These are phyloP conservation scores for Lepidocyrtinus sp. DNA, from an alignment of 2,888 invertebrate genomes.

Conservation along the genomic window DNA sequence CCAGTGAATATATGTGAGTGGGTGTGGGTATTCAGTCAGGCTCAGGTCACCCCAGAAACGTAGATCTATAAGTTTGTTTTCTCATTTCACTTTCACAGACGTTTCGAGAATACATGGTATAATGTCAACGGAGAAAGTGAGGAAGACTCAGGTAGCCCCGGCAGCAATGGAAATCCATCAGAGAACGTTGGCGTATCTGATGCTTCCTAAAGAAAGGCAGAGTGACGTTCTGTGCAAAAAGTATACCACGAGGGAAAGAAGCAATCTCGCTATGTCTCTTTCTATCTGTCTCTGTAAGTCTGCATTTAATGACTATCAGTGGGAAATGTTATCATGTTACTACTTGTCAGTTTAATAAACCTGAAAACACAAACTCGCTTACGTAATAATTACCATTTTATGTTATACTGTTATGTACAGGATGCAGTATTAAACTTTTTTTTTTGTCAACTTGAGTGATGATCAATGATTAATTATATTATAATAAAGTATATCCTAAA, in stretches of 20 bases:
- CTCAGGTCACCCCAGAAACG: not conserved
- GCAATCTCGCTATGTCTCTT: conserved; percentile 27
- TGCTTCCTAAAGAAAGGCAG: conserved; percentile 25
- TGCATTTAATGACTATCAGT: not conserved
- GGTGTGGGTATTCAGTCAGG: not conserved
- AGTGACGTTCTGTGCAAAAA: not conserved
- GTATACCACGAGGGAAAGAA: not conserved
- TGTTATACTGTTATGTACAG: no score
- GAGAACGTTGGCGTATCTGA: conserved; percentile 36
- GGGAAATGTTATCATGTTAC: not conserved
- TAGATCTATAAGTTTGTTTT: not conserved
- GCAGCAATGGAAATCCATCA: conserved; percentile 24
- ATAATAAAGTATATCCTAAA: no score
- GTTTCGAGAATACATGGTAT: conserved; percentile 37
- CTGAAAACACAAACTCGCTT: not conserved
- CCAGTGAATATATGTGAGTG: no score
- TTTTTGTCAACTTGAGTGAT: no score
- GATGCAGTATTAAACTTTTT: no score
- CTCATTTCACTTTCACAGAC: conserved; percentile 27
- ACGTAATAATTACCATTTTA: no score
- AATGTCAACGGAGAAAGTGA: conserved; percentile 30
- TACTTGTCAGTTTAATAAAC: not conserved
- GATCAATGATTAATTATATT: no score
- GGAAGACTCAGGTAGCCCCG: conserved; percentile 55
- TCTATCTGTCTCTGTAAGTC: conserved; percentile 10